Evolutionary conservation across 2,888 invertebrate species (phyloP).

Genomic region (Cephonodes hylas): DNA sequence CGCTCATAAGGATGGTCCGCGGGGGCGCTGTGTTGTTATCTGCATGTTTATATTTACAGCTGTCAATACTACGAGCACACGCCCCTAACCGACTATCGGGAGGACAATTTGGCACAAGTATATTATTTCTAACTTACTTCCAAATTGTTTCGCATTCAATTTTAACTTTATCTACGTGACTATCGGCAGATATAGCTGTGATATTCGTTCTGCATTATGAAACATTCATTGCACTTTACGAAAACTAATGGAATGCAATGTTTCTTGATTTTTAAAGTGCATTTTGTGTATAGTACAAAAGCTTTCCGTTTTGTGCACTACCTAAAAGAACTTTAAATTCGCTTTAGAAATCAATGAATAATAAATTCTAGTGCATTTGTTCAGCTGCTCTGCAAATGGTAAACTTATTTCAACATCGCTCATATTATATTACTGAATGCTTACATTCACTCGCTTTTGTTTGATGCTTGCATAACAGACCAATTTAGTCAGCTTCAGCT

Average conservation of each 20-base stretch:
- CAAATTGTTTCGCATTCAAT: background rate
- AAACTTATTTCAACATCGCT: conserved; percentile 46
- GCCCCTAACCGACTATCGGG: conserved; percentile 29
- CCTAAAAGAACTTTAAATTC: conserved; percentile 26
- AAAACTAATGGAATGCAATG: background rate
- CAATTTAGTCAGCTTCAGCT: conserved; percentile 59
- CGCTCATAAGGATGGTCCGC: conserved; percentile 58
- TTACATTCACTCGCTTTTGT: conserved; percentile 50
- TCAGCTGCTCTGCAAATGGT: conserved; percentile 38
- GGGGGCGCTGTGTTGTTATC: conserved; percentile 43
- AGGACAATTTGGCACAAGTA: conserved; percentile 7
- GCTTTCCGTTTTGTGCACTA: conserved; percentile 22
- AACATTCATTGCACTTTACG: background rate
- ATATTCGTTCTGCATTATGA: background rate
- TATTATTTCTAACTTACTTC: background rate
- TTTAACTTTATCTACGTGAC: background rate
- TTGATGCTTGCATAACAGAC: conserved; percentile 56
- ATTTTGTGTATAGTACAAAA: conserved; percentile 23
- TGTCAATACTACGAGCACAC: conserved; percentile 32
- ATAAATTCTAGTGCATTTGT: conserved; percentile 34
- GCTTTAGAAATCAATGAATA: conserved; percentile 40
- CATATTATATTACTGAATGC: conserved; percentile 44
- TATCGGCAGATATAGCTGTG: background rate
- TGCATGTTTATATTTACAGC: conserved; percentile 51
- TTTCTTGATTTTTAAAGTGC: conserved; percentile 23